phyloP scores from a whole-genome alignment of 1,140 invertebrate genomes.

The Paralvinella palmiformis region DNA sequence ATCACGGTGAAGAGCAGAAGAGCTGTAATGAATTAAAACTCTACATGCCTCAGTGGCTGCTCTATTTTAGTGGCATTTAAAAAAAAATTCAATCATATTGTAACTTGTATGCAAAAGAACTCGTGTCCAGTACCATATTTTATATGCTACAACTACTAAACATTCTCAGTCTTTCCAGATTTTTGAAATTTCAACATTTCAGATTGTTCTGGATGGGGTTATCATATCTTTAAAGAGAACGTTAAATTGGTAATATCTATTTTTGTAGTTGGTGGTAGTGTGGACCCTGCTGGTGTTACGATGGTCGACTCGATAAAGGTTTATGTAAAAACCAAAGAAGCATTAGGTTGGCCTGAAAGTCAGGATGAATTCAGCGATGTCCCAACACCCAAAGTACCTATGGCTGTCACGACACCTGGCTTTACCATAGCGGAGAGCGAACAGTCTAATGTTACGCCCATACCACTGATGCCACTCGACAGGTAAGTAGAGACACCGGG shows the following conservation, averaged over 20 bases:
- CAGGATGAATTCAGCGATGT: conserved; percentile 71
- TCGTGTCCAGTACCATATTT: too few relatives aligned
- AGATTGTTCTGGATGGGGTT: neutral
- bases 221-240: neutral
- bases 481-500: too few relatives aligned
- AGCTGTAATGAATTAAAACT: too few relatives aligned
- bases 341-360: conserved; percentile 95
- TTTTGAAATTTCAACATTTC: too few relatives aligned
- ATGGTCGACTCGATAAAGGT: conserved; percentile 91
- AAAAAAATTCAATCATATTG: too few relatives aligned
- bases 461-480: conserved; percentile 48
- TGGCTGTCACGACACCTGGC: conserved; percentile 17
- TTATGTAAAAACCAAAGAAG: conserved; percentile 89
- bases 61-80: too few relatives aligned
- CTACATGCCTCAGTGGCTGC: too few relatives aligned
- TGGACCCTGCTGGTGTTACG: conserved; percentile 77
- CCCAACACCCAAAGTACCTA: conserved; percentile 23
- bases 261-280: conserved; percentile 67
- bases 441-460: conserved; percentile 21
- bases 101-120: too few relatives aligned
- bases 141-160: too few relatives aligned
- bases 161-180: too few relatives aligned
- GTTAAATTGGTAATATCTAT: neutral
- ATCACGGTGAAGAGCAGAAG: too few relatives aligned
- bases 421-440: conserved; percentile 20